Percentiles rank a stretch among this genome's conserved stretches.
These are phyloP conservation scores for Escarpia spicata DNA, from an alignment of 2,888 invertebrate genomes.

Conservation along the genomic window DNA sequence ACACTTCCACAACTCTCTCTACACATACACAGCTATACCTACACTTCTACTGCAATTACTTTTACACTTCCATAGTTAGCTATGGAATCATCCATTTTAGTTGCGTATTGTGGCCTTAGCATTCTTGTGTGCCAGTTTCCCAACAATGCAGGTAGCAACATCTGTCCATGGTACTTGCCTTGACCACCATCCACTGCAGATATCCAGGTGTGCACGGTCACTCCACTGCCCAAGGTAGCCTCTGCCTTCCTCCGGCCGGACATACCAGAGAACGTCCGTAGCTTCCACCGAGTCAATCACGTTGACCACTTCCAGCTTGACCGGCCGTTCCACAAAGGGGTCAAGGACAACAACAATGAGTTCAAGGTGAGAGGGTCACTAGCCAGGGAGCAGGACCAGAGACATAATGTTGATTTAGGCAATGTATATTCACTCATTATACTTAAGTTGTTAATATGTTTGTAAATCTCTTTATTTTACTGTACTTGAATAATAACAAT, in stretches of 20 bases:
- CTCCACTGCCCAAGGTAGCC: constrained; percentile 81
- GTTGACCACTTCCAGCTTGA: constrained; percentile 61
- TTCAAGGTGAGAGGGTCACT: constrained; percentile 35
- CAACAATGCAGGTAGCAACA: background rate
- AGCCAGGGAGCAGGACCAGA: background rate
- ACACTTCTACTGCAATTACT: background rate
- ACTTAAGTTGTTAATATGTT: no score
- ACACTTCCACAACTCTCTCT: background rate
- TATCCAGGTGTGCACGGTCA: constrained; percentile 94
- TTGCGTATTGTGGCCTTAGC: no score
- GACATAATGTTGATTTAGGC: no score
- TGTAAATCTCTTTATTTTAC: no score
- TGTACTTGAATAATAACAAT: no score
- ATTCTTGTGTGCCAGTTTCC: background rate
- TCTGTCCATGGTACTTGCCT: constrained; percentile 17
- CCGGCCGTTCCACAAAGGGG: constrained; percentile 72
- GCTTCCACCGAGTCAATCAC: constrained; percentile 59
- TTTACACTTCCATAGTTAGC: background rate
- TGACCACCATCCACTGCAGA: constrained; percentile 66
- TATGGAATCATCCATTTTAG: background rate
- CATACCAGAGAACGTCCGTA: constrained; percentile 83
- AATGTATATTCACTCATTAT: no score
- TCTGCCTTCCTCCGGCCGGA: constrained; percentile 70
- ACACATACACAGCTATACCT: background rate
- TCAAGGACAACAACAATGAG: constrained; percentile 88